These are phyloP conservation scores for Phalacrocorax brasilianus DNA, from an alignment of 2,113 vertebrate species.

Conservation along the genomic window DNA sequence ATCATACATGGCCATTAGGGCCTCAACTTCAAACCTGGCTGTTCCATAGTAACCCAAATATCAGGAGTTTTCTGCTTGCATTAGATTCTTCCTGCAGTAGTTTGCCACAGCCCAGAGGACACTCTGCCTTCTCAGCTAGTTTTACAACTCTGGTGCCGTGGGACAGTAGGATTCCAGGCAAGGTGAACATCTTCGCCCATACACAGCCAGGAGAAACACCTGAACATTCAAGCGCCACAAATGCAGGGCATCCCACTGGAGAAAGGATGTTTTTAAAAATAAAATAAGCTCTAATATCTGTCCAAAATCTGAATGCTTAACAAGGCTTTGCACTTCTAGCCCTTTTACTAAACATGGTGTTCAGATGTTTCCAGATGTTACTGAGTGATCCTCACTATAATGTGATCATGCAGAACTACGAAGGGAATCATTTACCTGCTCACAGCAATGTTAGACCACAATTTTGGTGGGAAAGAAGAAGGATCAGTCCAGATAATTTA, in stretches of 20 bases:
- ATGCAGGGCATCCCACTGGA: background rate
- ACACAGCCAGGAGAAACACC: background rate
- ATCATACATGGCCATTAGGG: accelerated
- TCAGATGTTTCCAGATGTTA: background rate
- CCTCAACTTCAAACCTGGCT: background rate
- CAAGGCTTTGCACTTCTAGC: background rate
- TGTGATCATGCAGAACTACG: background rate
- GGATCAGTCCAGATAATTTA: background rate
- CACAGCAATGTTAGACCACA: background rate
- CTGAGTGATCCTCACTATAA: background rate
- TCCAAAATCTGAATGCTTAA: background rate
- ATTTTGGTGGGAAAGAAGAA: background rate
- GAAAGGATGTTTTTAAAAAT: background rate
- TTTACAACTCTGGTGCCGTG: background rate
- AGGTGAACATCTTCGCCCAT: background rate
- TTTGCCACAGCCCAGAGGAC: background rate
- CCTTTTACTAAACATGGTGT: background rate
- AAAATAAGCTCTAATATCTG: background rate
- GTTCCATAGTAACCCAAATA: background rate
- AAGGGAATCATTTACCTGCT: background rate
- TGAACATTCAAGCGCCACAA: background rate
- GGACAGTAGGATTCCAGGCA: background rate
- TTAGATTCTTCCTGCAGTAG: background rate
- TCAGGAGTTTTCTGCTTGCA: background rate
- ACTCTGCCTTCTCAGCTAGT: background rate